Base-by-base conservation (phyloP, 2,888 invertebrate species). In the Apantesis nais region DNA sequence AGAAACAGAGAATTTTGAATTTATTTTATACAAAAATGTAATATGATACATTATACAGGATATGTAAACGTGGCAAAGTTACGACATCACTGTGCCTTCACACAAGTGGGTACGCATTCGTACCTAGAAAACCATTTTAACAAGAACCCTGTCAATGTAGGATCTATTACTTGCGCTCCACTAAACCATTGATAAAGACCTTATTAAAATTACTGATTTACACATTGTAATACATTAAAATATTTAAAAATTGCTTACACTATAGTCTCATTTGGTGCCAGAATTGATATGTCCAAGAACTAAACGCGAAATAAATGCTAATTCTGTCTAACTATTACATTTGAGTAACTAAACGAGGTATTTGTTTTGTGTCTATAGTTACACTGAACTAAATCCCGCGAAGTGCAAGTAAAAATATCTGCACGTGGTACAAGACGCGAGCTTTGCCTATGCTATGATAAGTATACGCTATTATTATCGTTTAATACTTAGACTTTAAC, bases 241-340 rank as follows among this genome's bases (percentile, higher is more conserved):
- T 85, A 89, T 88, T 86, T 86, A 89, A 89, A 90, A 92, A 90
- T 86, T 80, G 88, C 94, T 95, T 94, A 94, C 85, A 78, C 93
- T 94, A 92, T 89, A 93, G 91, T 93, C 88, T 93, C 88, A 90
- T 92, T 94, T 94, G 94, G 94, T 94, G 94, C 93, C 88, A 93
- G 93, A 93, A 90, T 93, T 95, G 94, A 95, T 94, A 94, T 95
- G 94, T 95, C 85, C 90, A 87, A 90, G 88, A 94, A 94, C 90
- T 91, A 92, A 94, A 94, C 85, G 90, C 92, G 90, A 94, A 93
- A 92, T 88, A 87, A 93, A 92, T 78, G 85, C 90, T 91, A 92
- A 91, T 82, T 89, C 89, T 89, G 90, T 89, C 92, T 93, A 92
- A 86, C 93, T 94, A 93, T 90, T 88, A 88, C 87, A 82, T 87